Evolutionary conservation across 37 sponge, comb jelly and placozoan genomes (phyloP).

Genomic region (Eunapius fragilis): DNA sequence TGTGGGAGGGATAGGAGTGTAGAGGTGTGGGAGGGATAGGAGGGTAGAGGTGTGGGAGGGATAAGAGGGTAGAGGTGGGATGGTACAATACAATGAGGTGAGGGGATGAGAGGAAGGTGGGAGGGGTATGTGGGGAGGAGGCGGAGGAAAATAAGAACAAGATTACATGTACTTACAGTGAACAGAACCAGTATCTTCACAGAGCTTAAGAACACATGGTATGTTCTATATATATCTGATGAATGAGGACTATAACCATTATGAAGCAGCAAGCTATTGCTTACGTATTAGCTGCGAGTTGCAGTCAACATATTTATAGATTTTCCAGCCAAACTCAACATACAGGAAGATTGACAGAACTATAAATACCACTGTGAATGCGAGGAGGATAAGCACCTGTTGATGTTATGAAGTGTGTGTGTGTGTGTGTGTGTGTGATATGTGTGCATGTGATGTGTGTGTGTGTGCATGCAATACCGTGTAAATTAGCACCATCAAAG

Average conservation of each 20-base stretch:
- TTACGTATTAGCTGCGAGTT: slow-evolving; percentile 58
- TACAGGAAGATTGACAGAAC: slow-evolving; percentile 38
- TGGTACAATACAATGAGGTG: no score
- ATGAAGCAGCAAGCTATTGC: no score
- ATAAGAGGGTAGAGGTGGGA: no score
- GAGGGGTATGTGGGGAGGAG: not conserved
- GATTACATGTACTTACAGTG: slow-evolving; percentile 28
- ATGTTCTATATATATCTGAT: slow-evolving; percentile 50
- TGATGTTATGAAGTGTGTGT: not conserved
- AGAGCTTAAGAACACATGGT: slow-evolving; percentile 46
- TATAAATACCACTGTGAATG: slow-evolving; percentile 38
- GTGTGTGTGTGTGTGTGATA: no score
- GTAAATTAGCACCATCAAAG: no score
- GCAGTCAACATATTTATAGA: slow-evolving; percentile 51
- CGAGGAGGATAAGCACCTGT: slow-evolving; percentile 33
- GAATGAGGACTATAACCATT: not conserved
- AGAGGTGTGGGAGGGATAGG: no score
- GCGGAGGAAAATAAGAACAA: not conserved
- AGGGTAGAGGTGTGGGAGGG: no score
- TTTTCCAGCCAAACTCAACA: slow-evolving; percentile 76
- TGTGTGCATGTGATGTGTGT: no score
- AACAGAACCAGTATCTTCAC: slow-evolving; percentile 56
- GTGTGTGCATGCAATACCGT: not conserved
- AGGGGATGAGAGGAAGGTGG: no score
- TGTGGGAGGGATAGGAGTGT: no score